These are phyloP conservation scores for Lophius piscatorius DNA, from an alignment of 2,113 vertebrate species.

Conservation along the genomic window DNA sequence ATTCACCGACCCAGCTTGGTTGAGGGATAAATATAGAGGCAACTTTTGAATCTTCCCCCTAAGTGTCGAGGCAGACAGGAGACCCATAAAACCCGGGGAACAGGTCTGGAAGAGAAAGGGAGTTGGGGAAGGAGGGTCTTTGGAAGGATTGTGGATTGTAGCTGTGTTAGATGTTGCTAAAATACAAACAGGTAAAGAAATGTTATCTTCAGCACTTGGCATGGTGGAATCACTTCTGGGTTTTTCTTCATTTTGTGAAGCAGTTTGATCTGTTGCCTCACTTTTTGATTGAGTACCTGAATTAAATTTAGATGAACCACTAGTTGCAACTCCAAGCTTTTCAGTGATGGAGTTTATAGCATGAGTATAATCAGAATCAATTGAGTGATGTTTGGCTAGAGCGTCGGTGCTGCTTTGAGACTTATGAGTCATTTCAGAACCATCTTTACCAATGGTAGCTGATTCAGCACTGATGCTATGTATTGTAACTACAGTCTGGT, in stretches of 20 bases:
- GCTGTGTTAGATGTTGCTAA: conserved; percentile 7
- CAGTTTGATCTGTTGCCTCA: neutral
- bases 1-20: conserved; percentile 31
- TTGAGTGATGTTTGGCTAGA: neutral
- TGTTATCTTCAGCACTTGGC: conserved; percentile 13
- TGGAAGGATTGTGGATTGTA: conserved; percentile 26
- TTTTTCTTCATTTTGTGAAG: conserved; percentile 6
- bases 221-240: neutral
- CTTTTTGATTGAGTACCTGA: conserved; percentile 23
- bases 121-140: conserved; percentile 37
- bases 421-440: neutral
- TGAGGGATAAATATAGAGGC: conserved; percentile 75
- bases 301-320: conserved; percentile 28
- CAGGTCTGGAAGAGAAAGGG: conserved; percentile 58
- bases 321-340: conserved; percentile 53
- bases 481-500: conserved; percentile 2
- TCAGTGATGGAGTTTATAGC: conserved; percentile 59
- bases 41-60: conserved; percentile 79
- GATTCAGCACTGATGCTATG: neutral
- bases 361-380: conserved; percentile 34
- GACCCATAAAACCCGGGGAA: conserved; percentile 66
- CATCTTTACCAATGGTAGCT: neutral
- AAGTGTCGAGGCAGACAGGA: conserved; percentile 78
- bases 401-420: conserved; percentile 8
- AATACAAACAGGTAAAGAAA: neutral